These are phyloP conservation scores for Platypus cylindrus DNA, from an alignment of 2,888 invertebrate species.

Conservation along the genomic window DNA sequence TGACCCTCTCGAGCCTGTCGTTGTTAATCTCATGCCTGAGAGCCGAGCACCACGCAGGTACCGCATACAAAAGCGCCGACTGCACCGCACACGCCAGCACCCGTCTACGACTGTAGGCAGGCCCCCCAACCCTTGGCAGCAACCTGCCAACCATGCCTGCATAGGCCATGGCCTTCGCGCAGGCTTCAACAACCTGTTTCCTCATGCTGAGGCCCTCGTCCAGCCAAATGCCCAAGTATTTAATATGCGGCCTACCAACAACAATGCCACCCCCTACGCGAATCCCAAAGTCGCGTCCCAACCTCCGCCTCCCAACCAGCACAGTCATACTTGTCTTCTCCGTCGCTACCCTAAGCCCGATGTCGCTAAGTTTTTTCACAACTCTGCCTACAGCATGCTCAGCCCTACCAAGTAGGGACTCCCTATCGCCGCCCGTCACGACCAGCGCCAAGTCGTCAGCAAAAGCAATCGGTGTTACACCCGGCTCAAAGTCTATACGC, in stretches of 20 bases:
- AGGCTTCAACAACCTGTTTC: conserved; percentile 2
- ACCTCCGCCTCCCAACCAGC: background rate
- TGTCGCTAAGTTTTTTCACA: conserved; percentile 4
- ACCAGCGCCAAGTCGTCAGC: conserved; percentile 13
- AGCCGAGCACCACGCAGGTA: conserved; percentile 6
- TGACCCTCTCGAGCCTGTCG: background rate
- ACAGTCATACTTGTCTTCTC: conserved; percentile 7
- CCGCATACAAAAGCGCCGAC: conserved; percentile 11
- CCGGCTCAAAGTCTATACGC: conserved; percentile 1
- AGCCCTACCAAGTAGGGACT: conserved; percentile 1
- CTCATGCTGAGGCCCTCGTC: conserved; percentile 4
- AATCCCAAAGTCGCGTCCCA: too few species aligned
- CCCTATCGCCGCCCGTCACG: conserved; percentile 1
- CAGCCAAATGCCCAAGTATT: conserved; percentile 8
- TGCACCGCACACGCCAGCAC: conserved; percentile 3
- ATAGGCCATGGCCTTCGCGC: conserved; percentile 4
- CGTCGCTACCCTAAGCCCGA: conserved; percentile 4
- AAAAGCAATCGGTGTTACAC: conserved; percentile 4
- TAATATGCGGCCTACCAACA: background rate
- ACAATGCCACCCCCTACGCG: too few species aligned
- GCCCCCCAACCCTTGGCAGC: conserved; percentile 8
- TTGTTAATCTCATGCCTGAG: background rate
- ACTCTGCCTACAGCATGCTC: conserved; percentile 5
- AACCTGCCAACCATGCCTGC: background rate
- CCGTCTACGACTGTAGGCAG: conserved; percentile 3